These are phyloP conservation scores for Tympanuchus pallidicinctus DNA, from an alignment of 2,113 vertebrate species.

Conservation along the genomic window DNA sequence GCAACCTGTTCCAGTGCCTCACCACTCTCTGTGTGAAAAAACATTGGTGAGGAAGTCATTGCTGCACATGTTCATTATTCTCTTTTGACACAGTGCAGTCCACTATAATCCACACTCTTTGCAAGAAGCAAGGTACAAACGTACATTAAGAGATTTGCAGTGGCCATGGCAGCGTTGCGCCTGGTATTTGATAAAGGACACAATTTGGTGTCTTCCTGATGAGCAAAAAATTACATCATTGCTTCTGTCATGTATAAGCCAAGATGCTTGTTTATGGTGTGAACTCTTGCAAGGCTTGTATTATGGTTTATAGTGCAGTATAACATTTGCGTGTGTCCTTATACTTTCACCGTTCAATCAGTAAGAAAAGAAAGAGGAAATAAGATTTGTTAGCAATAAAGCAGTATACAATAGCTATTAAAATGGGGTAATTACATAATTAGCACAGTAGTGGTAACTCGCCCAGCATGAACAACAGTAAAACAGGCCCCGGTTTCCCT, in stretches of 20 bases:
- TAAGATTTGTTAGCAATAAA: conserved; percentile 71
- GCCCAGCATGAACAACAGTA: conserved; percentile 63
- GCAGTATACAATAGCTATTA: conserved; percentile 58
- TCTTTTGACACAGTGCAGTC: not conserved
- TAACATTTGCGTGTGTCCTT: conserved; percentile 49
- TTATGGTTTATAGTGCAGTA: not conserved
- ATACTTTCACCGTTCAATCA: not conserved
- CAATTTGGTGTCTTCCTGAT: not conserved
- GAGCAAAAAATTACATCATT: not conserved
- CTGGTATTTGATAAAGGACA: not conserved
- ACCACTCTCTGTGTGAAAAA: too few species aligned
- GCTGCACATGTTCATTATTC: not conserved
- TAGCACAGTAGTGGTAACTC: conserved; percentile 61
- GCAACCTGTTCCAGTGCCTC: too few species aligned
- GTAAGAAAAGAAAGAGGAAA: conserved; percentile 45
- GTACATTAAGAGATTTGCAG: not conserved
- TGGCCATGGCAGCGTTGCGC: not conserved
- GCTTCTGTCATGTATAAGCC: not conserved
- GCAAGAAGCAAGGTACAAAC: accelerated
- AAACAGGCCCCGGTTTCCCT: conserved; percentile 54
- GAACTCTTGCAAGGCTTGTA: not conserved
- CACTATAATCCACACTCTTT: not conserved
- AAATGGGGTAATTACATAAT: conserved; percentile 71
- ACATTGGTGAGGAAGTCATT: not conserved
- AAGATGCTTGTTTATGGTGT: not conserved